phyloP scores from a whole-genome alignment of 1,140 invertebrate species.

The Venustaconcha ellipsiformis region DNA sequence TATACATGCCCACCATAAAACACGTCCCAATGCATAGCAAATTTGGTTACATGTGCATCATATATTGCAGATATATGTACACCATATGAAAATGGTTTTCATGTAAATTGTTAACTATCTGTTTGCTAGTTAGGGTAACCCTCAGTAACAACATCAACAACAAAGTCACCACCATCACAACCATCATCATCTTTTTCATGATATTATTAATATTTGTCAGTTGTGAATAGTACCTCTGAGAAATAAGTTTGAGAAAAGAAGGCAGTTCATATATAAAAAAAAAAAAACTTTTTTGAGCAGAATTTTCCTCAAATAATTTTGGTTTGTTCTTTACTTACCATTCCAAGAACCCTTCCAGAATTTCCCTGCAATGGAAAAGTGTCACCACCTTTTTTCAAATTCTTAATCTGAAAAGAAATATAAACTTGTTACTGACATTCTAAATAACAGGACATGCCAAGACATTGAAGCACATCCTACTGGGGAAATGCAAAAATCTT shows the following conservation, averaged over 20 bases:
- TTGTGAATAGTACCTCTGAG: not conserved
- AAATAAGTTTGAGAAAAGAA: not conserved
- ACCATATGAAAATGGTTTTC: no score
- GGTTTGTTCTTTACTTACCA: slow-evolving; percentile 28
- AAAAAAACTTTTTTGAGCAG: not conserved
- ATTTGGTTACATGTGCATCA: no score
- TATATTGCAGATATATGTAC: no score
- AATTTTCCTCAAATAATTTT: not conserved
- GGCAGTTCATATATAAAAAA: not conserved
- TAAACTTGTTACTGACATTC: no score
- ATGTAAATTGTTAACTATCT: no score
- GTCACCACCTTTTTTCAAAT: slow-evolving; percentile 47
- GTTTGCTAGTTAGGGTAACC: no score
- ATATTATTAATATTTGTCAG: not conserved
- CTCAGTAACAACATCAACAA: not conserved
- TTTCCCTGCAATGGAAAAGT: slow-evolving; percentile 42
- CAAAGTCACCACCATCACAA: not conserved
- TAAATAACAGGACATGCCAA: no score
- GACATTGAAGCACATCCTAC: no score
- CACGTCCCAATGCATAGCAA: no score
- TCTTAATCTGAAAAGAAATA: slow-evolving; percentile 39
- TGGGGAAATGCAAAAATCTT: no score
- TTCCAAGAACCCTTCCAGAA: slow-evolving; percentile 43
- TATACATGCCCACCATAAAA: no score
- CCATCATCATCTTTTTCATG: no score